A percentile compares a stretch with the other conserved stretches of the same genome.
Evolutionary conservation across 2,797 vertebrate genomes (phyloP).

Genomic region (Crenuchus spilurus): DNA sequence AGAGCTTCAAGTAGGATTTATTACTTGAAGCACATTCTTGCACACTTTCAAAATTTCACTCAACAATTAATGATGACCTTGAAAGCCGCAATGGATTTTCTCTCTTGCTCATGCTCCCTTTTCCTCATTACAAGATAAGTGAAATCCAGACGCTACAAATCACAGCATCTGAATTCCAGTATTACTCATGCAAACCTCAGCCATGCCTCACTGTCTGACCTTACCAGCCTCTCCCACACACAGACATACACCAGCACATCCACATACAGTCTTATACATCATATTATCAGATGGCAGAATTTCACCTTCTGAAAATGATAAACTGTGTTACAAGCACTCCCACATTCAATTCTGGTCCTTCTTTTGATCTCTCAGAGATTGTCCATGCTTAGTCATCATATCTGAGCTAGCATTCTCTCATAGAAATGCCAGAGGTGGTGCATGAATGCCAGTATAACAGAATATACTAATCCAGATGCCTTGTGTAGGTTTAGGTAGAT

Average conservation of each 20-base stretch:
- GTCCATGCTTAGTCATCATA: not conserved
- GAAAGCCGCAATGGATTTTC: not conserved
- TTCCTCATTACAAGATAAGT: constrained; percentile 12
- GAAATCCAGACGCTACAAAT: constrained; percentile 58
- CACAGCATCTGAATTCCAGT: constrained; percentile 41
- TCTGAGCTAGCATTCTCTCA: too few species aligned
- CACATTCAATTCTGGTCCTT: too few species aligned
- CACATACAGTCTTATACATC: constrained; percentile 9
- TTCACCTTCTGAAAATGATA: too few species aligned
- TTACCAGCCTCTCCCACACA: not conserved
- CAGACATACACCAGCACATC: not conserved
- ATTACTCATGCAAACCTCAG: constrained; percentile 50
- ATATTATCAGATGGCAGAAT: too few species aligned
- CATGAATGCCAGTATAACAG: too few species aligned
- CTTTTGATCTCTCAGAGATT: not conserved
- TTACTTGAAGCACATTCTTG: not conserved
- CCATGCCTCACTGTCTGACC: constrained; percentile 49
- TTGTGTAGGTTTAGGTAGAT: too few species aligned
- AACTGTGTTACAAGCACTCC: too few species aligned
- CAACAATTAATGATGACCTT: not conserved
- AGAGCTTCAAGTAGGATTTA: not conserved
- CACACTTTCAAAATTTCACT: not conserved
- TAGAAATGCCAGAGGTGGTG: too few species aligned
- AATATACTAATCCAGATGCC: too few species aligned
- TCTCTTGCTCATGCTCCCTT: constrained; percentile 5